Evolutionary conservation across 2,113 vertebrate species (phyloP), one percentile per base, ranked within the genome.

Genomic region (Engraulis encrasicolus): DNA sequence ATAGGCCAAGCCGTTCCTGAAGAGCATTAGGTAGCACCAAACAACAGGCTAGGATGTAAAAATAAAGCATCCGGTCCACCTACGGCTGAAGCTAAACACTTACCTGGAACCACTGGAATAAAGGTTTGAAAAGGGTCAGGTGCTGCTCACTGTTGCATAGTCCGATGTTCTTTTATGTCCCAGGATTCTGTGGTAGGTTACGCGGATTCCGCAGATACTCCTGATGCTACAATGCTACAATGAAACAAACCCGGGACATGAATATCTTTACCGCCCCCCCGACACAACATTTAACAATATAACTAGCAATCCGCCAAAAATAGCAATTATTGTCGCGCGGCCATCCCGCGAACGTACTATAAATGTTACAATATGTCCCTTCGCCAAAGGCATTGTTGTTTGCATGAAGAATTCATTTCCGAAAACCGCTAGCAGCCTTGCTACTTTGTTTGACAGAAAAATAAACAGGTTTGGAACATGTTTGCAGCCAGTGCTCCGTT

Each of bases 371-470:
- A 74, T 74, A 74, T 74, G 31, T 15, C 66, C 66, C 31, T 15
- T 74, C 14, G 66, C 66, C 15, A 27, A 36, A 74, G 31, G 11
- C 66, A 74, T 34, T 74, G 15, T 74, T 74, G 66, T 74, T 74
- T 49, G 36, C 52, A 79, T 31, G 48, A 80, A 84, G 58, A 66
- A 61, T 36, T 82, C 36, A 79, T 38, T 81, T 40, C 54, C 6
- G 23, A 88, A 86, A 89, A 86, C 79, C 89, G 92, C 92, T 93
- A 93, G 91, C 92, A 91, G 85, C 85, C 91, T 90, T 87, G 93
- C 93, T 95, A 94, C 91, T 95, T 93, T 92, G 91, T 93, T 90
- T 90, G 90, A 93, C 90, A 93, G 92, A 94, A 92, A 93, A 93
- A 94, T 91, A 93, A 94, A 93, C 93, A 92, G 88, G 83, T 92